A percentile compares a stretch with the other conserved stretches of the same genome.
Conservation (phyloP, 1,140 invertebrate genomes). For the Drosophila triauraria region DNA sequence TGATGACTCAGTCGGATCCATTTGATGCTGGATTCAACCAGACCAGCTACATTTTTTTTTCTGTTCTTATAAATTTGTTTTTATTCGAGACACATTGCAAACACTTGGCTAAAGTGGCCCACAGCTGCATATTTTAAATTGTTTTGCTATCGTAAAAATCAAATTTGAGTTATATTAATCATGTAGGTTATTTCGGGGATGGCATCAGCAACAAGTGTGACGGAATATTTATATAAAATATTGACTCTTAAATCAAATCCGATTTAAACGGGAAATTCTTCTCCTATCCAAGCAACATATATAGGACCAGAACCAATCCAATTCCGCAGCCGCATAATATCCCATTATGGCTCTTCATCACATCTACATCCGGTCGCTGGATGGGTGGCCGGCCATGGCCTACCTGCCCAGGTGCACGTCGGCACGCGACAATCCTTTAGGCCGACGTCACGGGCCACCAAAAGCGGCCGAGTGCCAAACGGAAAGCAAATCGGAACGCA, state of each 20-base stretch:
- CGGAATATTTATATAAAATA: not conserved
- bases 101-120: constrained; percentile 11
- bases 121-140: constrained; percentile 5
- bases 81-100: not conserved
- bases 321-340: not conserved
- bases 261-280: too few relatives aligned
- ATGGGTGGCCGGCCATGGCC: constrained; percentile 33
- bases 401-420: constrained; percentile 76
- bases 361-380: constrained; percentile 13
- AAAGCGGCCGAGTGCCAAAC: constrained; percentile 10
- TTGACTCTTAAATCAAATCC: not conserved
- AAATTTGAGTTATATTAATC: not conserved
- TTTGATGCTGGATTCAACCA: constrained; percentile 11
- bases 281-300: not conserved
- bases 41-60: constrained; percentile 1
- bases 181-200: not conserved
- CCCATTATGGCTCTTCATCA: constrained; percentile 15
- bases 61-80: constrained; percentile 13
- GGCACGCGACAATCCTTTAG: constrained; percentile 53
- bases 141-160: constrained; percentile 23
- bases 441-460: constrained; percentile 35
- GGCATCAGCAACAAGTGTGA: not conserved
- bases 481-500: constrained; percentile 43
- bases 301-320: not conserved
- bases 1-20: constrained; percentile 37